phyloP scores from a whole-genome alignment of 2,113 vertebrate species.

The Lagenorhynchus albirostris region DNA sequence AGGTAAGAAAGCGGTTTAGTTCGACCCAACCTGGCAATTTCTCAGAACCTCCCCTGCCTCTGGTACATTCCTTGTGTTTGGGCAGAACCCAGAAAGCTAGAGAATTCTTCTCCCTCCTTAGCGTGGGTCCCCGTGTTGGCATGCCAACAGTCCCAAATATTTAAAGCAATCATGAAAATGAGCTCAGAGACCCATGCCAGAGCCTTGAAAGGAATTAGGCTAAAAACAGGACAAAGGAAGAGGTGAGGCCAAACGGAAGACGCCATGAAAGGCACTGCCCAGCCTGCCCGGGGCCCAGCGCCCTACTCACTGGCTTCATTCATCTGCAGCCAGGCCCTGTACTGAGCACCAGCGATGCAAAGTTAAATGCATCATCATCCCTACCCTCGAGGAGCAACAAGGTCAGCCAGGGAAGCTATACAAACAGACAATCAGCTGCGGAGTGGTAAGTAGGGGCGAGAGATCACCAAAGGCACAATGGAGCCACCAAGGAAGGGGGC shows the following conservation, averaged over 20 bases:
- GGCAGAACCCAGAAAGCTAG: conserved; percentile 58
- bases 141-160: conserved; percentile 79
- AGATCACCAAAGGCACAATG: neutral
- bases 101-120: conserved; percentile 73
- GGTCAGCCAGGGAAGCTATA: neutral
- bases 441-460: neutral
- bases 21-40: conserved; percentile 57
- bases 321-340: conserved; percentile 46
- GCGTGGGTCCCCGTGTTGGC: conserved; percentile 71
- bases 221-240: conserved; percentile 71
- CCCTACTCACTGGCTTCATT: conserved; percentile 60
- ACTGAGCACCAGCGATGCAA: neutral
- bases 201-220: conserved; percentile 75
- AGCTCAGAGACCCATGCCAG: conserved; percentile 71
- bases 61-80: conserved; percentile 69
- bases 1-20: conserved; percentile 61
- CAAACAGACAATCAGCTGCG: neutral
- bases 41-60: conserved; percentile 69
- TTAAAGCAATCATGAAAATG: conserved; percentile 78
- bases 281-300: neutral
- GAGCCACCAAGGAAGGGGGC: neutral
- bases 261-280: conserved; percentile 63
- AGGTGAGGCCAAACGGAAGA: conserved; percentile 71
- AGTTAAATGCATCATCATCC: neutral
- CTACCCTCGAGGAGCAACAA: neutral